Base-by-base conservation (phyloP, 35 echinoderm and acorn worm species). In the Hemicentrotus pulcherrimus region DNA sequence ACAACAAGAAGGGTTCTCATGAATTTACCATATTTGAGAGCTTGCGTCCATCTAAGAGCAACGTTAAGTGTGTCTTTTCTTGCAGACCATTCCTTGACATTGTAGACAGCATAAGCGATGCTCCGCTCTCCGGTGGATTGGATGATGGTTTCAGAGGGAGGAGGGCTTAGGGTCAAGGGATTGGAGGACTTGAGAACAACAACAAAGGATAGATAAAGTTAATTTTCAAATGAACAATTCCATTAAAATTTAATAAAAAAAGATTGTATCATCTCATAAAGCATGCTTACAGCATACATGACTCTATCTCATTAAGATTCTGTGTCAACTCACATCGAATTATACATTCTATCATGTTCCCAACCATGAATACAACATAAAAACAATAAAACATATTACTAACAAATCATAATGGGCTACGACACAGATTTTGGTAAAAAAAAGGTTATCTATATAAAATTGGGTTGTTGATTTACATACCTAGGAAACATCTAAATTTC, bases 21-120 rank as follows among this genome's bases (percentile, higher is more conserved):
- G 22, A 59, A 95, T 94, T 70, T 97, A 97, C 96, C 94, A 95
- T 97, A 97, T 46, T 95, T 95, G 33, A 95, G 45, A n/a, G 61
- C n/a, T 19, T 97, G 32, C 30, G 19, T 95, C 96, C 96, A 97
- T 59, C 91, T 95, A 91, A 97, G 31, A 28, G 55, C 94, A 31
- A 97, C 47, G 32, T 95, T 95, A 4, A 92, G 48, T 16, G 91
- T 65, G 22, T 86, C 48, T 46, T 94, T 92, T 47, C 30, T 92
- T 88, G 47, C 94, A 12, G 86, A 33, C 61, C 46, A 46, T 32
- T 65, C 59, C 46, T 96, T 96, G 50, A 97, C 47, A 95, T 97
- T 95, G 61, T 96, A 97, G 24, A 97, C 48, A 92, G 97, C 95
- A 45, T 96, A 94, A 24, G 55, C 46, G 32, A 60, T 88, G 30